Evolutionary conservation across 2,888 invertebrate genomes (phyloP).

Genomic region (Automeris io): DNA sequence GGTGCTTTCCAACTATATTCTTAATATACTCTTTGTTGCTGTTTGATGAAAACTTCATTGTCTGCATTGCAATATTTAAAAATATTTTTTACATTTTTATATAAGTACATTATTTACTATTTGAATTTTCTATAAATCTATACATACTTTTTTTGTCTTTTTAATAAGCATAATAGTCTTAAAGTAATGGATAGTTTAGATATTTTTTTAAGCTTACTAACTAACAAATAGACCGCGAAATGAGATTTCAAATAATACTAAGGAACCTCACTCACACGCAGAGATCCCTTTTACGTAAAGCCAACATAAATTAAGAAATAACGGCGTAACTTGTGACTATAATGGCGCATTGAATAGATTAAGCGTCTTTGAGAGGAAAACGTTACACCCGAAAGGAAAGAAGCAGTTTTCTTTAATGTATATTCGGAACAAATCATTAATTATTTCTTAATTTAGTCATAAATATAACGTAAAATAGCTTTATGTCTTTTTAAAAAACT

Average conservation of each 20-base stretch:
- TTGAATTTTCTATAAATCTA: too few relatives aligned
- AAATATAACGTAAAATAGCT: background rate
- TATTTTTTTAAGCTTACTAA: too few relatives aligned
- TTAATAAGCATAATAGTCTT: too few relatives aligned
- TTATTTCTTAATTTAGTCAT: background rate
- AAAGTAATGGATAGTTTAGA: too few relatives aligned
- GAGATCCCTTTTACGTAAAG: slow-evolving; percentile 24
- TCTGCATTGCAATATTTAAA: too few relatives aligned
- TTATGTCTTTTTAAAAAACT: background rate
- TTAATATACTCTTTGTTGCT: too few relatives aligned
- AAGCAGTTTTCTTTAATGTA: background rate
- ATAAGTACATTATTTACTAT: too few relatives aligned
- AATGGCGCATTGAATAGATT: slow-evolving; percentile 66
- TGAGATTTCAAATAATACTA: slow-evolving; percentile 17
- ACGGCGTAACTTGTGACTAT: slow-evolving; percentile 63
- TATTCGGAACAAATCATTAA: slow-evolving; percentile 4
- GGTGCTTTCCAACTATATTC: too few relatives aligned
- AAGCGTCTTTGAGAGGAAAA: slow-evolving; percentile 47
- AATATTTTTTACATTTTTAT: too few relatives aligned
- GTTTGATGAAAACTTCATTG: too few relatives aligned
- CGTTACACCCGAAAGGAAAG: slow-evolving; percentile 31
- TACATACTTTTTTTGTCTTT: too few relatives aligned
- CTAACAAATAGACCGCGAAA: too few relatives aligned
- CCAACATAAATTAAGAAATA: slow-evolving; percentile 59
- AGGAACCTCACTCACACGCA: slow-evolving; percentile 15